These are phyloP conservation scores for Anableps anableps DNA, from an alignment of 2,797 vertebrate genomes.

Conservation along the genomic window DNA sequence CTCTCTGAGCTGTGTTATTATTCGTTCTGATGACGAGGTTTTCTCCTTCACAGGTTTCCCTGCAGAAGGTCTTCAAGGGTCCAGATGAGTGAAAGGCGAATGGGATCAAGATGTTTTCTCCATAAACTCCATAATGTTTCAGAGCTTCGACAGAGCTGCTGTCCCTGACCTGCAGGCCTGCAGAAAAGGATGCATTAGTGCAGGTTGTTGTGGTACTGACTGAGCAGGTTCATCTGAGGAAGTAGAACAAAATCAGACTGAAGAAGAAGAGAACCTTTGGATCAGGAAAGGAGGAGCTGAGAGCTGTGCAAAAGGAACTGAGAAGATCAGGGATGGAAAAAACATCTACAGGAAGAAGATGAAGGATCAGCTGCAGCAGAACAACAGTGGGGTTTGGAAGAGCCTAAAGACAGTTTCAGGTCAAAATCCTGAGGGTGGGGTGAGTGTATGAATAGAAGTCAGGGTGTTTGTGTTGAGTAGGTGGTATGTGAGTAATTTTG, in stretches of 20 bases:
- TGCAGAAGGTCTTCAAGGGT: not conserved
- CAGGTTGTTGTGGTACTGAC: not conserved
- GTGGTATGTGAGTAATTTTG: too few relatives aligned
- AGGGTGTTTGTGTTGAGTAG: too few relatives aligned
- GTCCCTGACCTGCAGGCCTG: not conserved
- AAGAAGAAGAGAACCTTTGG: not conserved
- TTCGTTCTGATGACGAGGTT: not conserved
- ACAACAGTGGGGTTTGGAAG: too few relatives aligned
- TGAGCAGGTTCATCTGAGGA: not conserved
- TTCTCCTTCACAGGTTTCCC: not conserved
- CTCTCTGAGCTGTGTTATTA: fast-evolving
- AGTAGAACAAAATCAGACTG: not conserved
- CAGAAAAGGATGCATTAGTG: not conserved
- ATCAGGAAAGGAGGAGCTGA: too few relatives aligned
- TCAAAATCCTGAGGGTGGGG: too few relatives aligned
- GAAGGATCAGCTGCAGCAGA: too few relatives aligned
- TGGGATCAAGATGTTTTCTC: not conserved
- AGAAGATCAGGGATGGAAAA: too few relatives aligned
- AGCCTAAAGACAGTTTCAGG: too few relatives aligned
- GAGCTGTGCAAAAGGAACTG: too few relatives aligned
- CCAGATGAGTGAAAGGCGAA: not conserved
- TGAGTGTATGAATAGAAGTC: too few relatives aligned
- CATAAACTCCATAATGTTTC: not conserved
- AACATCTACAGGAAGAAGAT: too few relatives aligned
- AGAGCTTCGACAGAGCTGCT: not conserved